Evolutionary conservation across 2,113 vertebrate species (phyloP).

Genomic region (Brachirus orientalis): DNA sequence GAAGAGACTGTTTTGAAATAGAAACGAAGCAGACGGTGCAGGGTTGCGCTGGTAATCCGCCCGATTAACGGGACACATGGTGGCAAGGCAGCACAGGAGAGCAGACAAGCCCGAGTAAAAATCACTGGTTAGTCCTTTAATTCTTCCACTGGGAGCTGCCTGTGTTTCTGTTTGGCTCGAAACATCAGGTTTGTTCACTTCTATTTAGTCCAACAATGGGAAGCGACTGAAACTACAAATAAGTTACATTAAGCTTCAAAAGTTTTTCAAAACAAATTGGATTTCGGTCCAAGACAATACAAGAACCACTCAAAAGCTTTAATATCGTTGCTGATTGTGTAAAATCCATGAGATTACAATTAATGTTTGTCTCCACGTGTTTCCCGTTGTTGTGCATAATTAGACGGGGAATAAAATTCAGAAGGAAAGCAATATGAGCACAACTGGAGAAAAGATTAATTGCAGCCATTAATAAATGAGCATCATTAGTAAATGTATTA

Average conservation of each 20-base stretch:
- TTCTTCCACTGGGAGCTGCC: constrained; percentile 5
- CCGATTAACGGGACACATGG: constrained; percentile 70
- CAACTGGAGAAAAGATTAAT: not conserved
- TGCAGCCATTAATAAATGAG: not conserved
- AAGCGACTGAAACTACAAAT: too few species aligned
- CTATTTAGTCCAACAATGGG: too few species aligned
- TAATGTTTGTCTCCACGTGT: not conserved
- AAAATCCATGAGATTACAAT: too few species aligned
- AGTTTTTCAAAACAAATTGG: too few species aligned
- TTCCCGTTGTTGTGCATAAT: not conserved
- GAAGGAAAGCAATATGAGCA: not conserved
- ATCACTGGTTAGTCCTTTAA: not conserved
- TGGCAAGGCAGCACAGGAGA: constrained; percentile 47
- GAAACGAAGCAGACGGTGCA: constrained; percentile 73
- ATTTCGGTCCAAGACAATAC: too few species aligned
- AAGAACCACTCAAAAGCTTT: too few species aligned
- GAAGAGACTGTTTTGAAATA: constrained; percentile 60
- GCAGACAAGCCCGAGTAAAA: constrained; percentile 22
- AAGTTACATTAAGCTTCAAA: too few species aligned
- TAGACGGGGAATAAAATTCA: not conserved
- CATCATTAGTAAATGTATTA: constrained; percentile 7
- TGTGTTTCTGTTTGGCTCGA: not conserved
- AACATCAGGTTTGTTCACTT: too few species aligned
- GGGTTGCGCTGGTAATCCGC: constrained; percentile 71
- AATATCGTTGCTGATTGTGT: too few species aligned